These are phyloP conservation scores for Dryobates pubescens DNA, from an alignment of 2,797 vertebrate genomes.

Conservation along the genomic window DNA sequence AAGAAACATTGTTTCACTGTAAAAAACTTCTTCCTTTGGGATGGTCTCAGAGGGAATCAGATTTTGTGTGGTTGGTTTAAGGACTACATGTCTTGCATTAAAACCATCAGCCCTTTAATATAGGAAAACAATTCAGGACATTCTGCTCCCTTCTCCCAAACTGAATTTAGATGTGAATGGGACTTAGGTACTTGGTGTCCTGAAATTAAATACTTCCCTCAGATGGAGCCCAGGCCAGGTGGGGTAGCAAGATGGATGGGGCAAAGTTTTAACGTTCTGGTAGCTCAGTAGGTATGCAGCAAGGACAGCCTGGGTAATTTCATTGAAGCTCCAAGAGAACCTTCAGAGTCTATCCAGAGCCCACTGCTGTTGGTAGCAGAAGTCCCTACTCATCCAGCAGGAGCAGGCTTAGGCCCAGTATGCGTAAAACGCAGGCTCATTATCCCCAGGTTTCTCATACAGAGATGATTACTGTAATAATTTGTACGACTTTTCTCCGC, in stretches of 20 bases:
- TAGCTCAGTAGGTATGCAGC: background rate
- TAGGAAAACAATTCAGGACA: background rate
- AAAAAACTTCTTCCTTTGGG: background rate
- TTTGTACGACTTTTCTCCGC: slow-evolving; percentile 15
- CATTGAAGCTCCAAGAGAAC: background rate
- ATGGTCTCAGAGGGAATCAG: background rate
- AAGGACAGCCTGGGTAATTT: background rate
- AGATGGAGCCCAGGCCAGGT: background rate
- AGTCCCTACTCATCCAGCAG: background rate
- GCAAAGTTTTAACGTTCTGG: background rate
- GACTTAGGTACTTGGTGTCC: background rate
- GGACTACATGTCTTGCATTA: background rate
- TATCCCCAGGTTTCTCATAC: background rate
- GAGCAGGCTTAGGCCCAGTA: background rate
- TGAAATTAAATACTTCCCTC: background rate
- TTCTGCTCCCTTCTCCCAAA: background rate
- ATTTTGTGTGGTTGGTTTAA: background rate
- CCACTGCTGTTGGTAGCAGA: background rate
- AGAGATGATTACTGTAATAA: slow-evolving; percentile 18
- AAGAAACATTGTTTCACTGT: background rate
- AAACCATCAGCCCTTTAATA: background rate
- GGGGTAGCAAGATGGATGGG: background rate
- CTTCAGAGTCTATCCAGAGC: fast-evolving
- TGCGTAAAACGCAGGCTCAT: background rate
- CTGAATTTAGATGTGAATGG: background rate